Evolutionary conservation across 2,113 vertebrate genomes (phyloP).

Genomic region (Periophthalmodon schlosseri): DNA sequence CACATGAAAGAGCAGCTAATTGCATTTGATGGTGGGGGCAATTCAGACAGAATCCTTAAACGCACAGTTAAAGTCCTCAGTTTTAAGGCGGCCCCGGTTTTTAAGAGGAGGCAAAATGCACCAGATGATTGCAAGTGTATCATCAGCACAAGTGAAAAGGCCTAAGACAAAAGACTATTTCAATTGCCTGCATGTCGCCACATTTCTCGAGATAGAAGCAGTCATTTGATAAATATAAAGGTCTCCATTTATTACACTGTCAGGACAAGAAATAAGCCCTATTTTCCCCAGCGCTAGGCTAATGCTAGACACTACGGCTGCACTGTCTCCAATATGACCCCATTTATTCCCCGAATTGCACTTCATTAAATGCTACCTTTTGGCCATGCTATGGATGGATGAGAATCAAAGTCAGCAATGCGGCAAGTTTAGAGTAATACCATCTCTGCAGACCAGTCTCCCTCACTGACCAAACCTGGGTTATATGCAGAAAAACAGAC

Average conservation of each 20-base stretch:
- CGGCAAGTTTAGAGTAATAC: slow-evolving; percentile 95
- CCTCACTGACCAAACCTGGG: slow-evolving; percentile 80
- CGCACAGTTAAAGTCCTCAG: slow-evolving; percentile 87
- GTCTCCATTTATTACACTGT: slow-evolving; percentile 80
- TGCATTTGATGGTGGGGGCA: slow-evolving; percentile 97
- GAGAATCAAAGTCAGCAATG: slow-evolving; percentile 97
- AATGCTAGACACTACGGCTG: slow-evolving; percentile 85
- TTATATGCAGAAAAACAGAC: slow-evolving; percentile 71
- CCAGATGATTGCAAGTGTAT: slow-evolving; percentile 49
- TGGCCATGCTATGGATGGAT: slow-evolving; percentile 96
- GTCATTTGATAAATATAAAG: slow-evolving; percentile 94
- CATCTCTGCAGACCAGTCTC: slow-evolving; percentile 61
- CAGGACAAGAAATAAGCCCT: slow-evolving; percentile 85
- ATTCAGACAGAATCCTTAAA: slow-evolving; percentile 97
- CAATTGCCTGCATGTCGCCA: slow-evolving; percentile 79
- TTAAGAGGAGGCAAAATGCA: slow-evolving; percentile 71
- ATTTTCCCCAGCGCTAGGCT: slow-evolving; percentile 87
- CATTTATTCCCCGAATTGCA: slow-evolving; percentile 94
- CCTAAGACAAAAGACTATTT: slow-evolving; percentile 84
- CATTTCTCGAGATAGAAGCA: slow-evolving; percentile 81
- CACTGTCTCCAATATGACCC: slow-evolving; percentile 91
- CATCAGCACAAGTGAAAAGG: slow-evolving; percentile 73
- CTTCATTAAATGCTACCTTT: slow-evolving; percentile 99
- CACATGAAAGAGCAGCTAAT: slow-evolving; percentile 99
- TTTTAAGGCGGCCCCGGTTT: slow-evolving; percentile 81